Conservation (phyloP, 2,113 vertebrate genomes). For the Dicerorhinus sumatrensis region DNA sequence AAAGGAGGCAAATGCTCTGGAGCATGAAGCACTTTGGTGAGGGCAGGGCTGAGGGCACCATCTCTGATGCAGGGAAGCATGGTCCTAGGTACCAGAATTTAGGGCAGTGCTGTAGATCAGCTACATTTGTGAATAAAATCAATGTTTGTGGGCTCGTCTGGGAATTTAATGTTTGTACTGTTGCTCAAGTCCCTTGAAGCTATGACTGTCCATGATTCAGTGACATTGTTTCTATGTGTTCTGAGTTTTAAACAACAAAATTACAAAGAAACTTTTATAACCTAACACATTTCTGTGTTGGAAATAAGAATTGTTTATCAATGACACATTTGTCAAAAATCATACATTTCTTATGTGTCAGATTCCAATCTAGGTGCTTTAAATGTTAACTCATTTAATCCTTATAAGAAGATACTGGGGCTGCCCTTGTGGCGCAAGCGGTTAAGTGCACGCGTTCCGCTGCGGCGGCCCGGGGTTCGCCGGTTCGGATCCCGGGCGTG, state of each 20-base stretch:
- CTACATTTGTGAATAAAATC: neutral
- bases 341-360: neutral
- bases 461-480: no score
- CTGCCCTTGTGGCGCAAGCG: no score
- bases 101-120: neutral
- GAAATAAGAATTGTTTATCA: conserved; percentile 16
- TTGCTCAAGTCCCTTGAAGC: neutral
- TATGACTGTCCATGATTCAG: neutral
- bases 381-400: neutral
- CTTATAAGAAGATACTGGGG: neutral
- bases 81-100: neutral
- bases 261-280: neutral
- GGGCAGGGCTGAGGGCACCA: neutral
- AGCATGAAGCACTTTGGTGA: neutral
- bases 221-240: neutral
- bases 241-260: conserved; percentile 33
- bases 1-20: neutral
- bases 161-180: neutral
- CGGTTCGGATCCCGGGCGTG: no score
- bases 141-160: neutral
- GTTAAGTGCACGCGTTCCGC: no score
- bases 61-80: neutral
- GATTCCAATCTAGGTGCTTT: neutral
- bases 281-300: neutral
- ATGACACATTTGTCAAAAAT: conserved; percentile 7